A percentile compares a stretch with the other conserved stretches of the same genome.
Evolutionary conservation across 2,797 vertebrate genomes (phyloP).

Genomic region (Euthynnus affinis): DNA sequence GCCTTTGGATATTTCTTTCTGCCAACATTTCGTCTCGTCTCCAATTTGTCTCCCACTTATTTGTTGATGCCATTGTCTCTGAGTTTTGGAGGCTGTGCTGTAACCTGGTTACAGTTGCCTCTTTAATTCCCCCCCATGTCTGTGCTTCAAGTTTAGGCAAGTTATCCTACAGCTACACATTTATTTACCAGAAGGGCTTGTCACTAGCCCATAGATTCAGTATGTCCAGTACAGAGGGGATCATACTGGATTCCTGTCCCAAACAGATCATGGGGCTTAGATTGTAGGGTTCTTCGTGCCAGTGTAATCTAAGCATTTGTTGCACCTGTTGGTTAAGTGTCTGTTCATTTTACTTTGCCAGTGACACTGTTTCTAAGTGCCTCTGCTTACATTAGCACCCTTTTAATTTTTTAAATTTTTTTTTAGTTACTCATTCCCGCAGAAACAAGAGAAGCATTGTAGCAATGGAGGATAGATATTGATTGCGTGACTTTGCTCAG

Average conservation of each 20-base stretch:
- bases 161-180: not conserved
- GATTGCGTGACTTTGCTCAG: constrained; percentile 27
- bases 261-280: not conserved
- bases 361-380: not conserved
- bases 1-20: not conserved
- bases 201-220: not conserved
- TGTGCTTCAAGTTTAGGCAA: constrained; percentile 25
- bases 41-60: not conserved
- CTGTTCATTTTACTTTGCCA: not conserved
- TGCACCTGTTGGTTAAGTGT: not conserved
- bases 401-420: not conserved
- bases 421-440: not conserved
- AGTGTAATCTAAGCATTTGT: not conserved
- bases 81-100: constrained; percentile 1
- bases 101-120: constrained; percentile 5
- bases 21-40: not conserved
- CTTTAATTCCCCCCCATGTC: not conserved
- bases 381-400: not conserved
- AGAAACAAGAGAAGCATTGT: not conserved
- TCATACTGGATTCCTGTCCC: not conserved
- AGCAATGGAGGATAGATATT: not conserved
- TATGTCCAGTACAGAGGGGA: not conserved
- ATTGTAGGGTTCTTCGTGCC: not conserved
- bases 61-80: not conserved
- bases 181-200: not conserved